phyloP scores from a whole-genome alignment of 2,113 vertebrate species.

The Apus apus region DNA sequence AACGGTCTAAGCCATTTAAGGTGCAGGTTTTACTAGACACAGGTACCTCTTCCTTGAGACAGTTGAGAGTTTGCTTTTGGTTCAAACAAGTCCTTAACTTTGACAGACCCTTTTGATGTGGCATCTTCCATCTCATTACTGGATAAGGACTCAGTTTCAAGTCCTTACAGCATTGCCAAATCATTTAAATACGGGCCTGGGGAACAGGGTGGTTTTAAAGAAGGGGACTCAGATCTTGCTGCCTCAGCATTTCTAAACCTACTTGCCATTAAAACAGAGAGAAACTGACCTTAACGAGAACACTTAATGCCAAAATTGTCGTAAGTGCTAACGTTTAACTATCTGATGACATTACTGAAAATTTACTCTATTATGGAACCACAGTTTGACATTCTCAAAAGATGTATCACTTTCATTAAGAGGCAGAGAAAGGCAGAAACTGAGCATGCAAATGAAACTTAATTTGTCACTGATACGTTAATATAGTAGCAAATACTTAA shows the following conservation, averaged over 20 bases:
- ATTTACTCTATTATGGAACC: conserved; percentile 17
- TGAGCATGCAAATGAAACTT: neutral
- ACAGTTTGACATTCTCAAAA: neutral
- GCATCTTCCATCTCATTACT: neutral
- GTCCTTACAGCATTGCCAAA: neutral
- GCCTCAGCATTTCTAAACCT: neutral
- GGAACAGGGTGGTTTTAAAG: neutral
- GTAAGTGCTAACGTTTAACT: neutral
- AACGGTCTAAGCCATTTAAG: no score
- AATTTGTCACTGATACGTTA: neutral
- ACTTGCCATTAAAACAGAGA: neutral
- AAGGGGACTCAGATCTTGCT: neutral
- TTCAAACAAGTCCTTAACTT: neutral
- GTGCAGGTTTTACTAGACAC: neutral
- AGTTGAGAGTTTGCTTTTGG: neutral
- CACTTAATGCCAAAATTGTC: neutral
- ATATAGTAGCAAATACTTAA: neutral
- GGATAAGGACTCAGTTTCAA: neutral
- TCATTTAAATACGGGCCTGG: neutral
- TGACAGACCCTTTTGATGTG: neutral
- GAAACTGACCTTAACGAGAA: neutral
- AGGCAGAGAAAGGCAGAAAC: neutral
- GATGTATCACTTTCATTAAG: neutral
- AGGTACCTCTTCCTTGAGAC: neutral
- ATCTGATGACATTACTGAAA: neutral